Percentiles rank a stretch among this genome's conserved stretches.
phyloP scores from a whole-genome alignment of 2,113 vertebrate genomes.

The Elachura formosa region DNA sequence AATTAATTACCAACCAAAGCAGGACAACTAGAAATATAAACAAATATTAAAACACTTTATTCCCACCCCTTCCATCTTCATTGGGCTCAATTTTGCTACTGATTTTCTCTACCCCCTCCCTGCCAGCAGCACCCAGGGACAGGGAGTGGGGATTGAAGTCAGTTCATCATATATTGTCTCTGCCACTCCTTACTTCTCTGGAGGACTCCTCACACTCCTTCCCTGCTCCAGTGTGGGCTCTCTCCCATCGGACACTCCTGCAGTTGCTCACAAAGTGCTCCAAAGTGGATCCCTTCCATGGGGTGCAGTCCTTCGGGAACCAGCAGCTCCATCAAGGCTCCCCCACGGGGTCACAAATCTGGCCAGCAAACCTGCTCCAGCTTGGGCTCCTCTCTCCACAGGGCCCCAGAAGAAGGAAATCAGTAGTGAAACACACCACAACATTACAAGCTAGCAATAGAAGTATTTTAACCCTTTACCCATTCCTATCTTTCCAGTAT shows the following conservation, averaged over 20 bases:
- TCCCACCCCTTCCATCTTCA: not conserved
- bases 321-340: rapidly evolving
- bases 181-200: not conserved
- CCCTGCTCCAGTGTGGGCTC: not conserved
- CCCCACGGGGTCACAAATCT: rapidly evolving
- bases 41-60: not conserved
- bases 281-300: not conserved
- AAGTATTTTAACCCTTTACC: not conserved
- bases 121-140: not conserved
- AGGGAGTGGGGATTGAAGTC: not conserved
- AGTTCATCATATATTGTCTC: not conserved
- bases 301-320: not conserved
- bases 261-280: not conserved
- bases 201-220: not conserved
- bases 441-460: not conserved
- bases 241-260: not conserved
- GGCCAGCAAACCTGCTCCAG: not conserved
- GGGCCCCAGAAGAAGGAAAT: not conserved
- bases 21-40: not conserved
- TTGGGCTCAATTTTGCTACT: not conserved
- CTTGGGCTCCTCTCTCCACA: not conserved
- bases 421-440: not conserved
- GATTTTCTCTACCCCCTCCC: not conserved
- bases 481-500: not conserved
- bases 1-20: not conserved